These are phyloP conservation scores for Lonchura striata DNA, from an alignment of 2,113 vertebrate species.

Conservation along the genomic window DNA sequence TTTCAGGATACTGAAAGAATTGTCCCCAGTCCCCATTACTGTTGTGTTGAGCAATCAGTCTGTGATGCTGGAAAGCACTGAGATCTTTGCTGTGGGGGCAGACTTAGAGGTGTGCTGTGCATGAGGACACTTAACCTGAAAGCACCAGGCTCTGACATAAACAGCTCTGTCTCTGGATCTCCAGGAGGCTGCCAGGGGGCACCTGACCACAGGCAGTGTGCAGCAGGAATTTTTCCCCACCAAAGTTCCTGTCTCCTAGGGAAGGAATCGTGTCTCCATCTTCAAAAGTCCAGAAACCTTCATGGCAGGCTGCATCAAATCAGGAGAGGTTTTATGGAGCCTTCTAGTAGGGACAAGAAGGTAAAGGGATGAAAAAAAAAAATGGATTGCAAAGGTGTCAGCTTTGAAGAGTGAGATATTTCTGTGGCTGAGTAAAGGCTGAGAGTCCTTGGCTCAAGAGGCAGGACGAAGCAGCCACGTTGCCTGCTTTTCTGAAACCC, in stretches of 20 bases:
- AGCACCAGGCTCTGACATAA: not conserved
- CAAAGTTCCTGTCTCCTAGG: not conserved
- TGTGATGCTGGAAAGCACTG: not conserved
- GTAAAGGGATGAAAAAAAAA: not conserved
- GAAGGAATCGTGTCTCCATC: accelerated
- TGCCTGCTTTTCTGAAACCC: not conserved
- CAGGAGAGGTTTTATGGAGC: not conserved
- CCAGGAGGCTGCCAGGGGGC: not conserved
- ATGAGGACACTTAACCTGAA: not conserved
- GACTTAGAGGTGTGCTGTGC: not conserved
- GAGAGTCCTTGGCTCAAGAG: not conserved
- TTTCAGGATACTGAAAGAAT: not conserved
- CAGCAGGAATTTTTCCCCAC: not conserved
- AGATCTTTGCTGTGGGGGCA: not conserved
- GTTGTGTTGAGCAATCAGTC: not conserved
- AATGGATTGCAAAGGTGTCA: not conserved
- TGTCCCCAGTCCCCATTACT: not conserved
- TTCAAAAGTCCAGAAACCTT: not conserved
- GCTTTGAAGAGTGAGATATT: not conserved
- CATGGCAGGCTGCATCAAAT: not conserved
- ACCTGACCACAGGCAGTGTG: accelerated
- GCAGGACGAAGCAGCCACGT: not conserved
- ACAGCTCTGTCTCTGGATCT: not conserved
- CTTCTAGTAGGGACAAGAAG: not conserved
- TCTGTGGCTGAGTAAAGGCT: not conserved